Conservation (phyloP, 2,113 vertebrate species). For the Ptyas mucosa region DNA sequence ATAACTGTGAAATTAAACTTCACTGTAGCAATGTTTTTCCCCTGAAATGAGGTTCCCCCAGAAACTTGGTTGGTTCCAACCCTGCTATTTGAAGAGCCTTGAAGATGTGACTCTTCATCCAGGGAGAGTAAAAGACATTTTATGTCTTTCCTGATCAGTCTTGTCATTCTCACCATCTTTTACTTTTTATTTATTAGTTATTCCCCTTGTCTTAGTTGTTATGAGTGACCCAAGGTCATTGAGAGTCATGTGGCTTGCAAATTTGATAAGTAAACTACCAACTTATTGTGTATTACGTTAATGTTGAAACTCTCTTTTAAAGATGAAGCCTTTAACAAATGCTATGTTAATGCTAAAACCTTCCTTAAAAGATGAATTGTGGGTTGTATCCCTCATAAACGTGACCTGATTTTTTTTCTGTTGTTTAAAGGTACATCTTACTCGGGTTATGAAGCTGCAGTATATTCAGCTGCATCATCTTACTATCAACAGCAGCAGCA, state of each 20-base stretch:
- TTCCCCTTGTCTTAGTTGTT: neutral
- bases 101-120: neutral
- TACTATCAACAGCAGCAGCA: constrained; percentile 95
- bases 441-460: constrained; percentile 96
- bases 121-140: neutral
- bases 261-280: neutral
- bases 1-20: neutral
- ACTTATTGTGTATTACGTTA: neutral
- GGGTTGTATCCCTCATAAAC: neutral
- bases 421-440: constrained; percentile 87
- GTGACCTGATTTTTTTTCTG: constrained; percentile 53
- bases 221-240: neutral
- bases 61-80: neutral
- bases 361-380: neutral
- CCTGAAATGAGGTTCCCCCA: neutral
- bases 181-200: neutral
- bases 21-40: neutral
- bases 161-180: neutral
- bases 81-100: neutral
- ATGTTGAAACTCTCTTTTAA: neutral
- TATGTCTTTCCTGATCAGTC: neutral
- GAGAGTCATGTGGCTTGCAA: neutral
- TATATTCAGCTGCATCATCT: constrained; percentile 95
- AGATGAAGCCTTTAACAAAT: neutral
- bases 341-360: neutral